Base-by-base conservation (phyloP, 2,797 vertebrate species). In the Centroberyx gerrardi region DNA sequence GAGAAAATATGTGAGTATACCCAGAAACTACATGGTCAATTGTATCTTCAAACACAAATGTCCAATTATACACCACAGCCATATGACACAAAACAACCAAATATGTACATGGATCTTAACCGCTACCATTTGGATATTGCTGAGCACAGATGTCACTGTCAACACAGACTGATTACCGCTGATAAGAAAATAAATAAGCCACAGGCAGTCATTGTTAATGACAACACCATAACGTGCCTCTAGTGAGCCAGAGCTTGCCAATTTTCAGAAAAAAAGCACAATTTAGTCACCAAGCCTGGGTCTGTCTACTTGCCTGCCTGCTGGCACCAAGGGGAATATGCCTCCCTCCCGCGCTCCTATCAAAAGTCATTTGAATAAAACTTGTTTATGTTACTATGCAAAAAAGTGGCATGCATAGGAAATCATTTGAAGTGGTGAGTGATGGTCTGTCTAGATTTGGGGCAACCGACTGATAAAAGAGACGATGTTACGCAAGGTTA, bases 121-220 rank as follows among this genome's bases (percentile, higher is more conserved):
- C 82, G 78, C 81, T 82, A 86, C 79, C 82, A 68, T 91, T 92
- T 93, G 90, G 90, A 87, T 87, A 83, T 88, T 81, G 83, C 88
- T 83, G 74, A 88, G 91, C 91, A 60, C 93, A 93, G 92, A 94
- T 93, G 93, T 92, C 93, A 90, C 86, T 88, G 90, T 94, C 91
- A 93, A 92, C 90, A 94, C 90, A 92, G 81, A 88, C 92, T 92
- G 92, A 94, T 93, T 92, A 90, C 84, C 78, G 84, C 83, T 87
- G 91, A 93, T 94, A 93, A 90, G 90, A 91, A 91, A 93, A 93
- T 93, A 93, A 93, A 94, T 88, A 93, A 92, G 86, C 90, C 85
- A 87, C 87, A 91, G 89, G 89, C 91, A 91, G 85, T 87, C 87
- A 87, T 90, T 92, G 87, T 93, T 93, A 92, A 88, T 93, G 92